Percentiles rank a stretch among this genome's conserved stretches.
Evolutionary conservation across 2,888 invertebrate genomes (phyloP).

Genomic region (Cistogaster globosa): DNA sequence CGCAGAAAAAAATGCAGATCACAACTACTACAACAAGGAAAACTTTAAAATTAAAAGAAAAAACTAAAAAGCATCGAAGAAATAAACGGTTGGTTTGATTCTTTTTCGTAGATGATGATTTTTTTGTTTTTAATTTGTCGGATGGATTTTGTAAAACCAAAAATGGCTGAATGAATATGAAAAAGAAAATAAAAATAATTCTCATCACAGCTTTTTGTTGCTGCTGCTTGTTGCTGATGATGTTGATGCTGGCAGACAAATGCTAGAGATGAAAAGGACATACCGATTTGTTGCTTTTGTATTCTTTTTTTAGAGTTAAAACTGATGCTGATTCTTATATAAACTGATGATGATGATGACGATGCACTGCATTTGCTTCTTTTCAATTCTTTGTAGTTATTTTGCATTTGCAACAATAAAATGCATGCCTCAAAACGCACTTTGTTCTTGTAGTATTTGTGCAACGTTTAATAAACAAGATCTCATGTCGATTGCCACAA

Average conservation of each 20-base stretch:
- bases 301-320: background rate
- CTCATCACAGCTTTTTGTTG: slow-evolving; percentile 52
- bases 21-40: slow-evolving; percentile 40
- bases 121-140: slow-evolving; percentile 19
- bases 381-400: slow-evolving; percentile 24
- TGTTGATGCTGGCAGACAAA: slow-evolving; percentile 71
- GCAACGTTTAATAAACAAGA: slow-evolving; percentile 82
- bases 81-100: slow-evolving; percentile 41
- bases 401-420: slow-evolving; percentile 61
- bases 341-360: slow-evolving; percentile 40
- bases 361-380: slow-evolving; percentile 50
- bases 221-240: slow-evolving; percentile 57
- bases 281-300: slow-evolving; percentile 66
- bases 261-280: slow-evolving; percentile 71
- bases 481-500: slow-evolving; percentile 82
- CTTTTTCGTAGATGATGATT: background rate
- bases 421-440: slow-evolving; percentile 72
- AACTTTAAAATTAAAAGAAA: slow-evolving; percentile 49
- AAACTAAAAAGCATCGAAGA: slow-evolving; percentile 59
- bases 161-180: slow-evolving; percentile 64
- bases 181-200: slow-evolving; percentile 64
- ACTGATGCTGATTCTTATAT: slow-evolving; percentile 35
- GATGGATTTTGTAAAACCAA: slow-evolving; percentile 64
- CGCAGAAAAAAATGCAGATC: slow-evolving; percentile 55
- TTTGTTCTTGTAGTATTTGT: slow-evolving; percentile 76